Base-by-base conservation (phyloP, 2,113 vertebrate genomes). In the Tragelaphus imberbis region DNA sequence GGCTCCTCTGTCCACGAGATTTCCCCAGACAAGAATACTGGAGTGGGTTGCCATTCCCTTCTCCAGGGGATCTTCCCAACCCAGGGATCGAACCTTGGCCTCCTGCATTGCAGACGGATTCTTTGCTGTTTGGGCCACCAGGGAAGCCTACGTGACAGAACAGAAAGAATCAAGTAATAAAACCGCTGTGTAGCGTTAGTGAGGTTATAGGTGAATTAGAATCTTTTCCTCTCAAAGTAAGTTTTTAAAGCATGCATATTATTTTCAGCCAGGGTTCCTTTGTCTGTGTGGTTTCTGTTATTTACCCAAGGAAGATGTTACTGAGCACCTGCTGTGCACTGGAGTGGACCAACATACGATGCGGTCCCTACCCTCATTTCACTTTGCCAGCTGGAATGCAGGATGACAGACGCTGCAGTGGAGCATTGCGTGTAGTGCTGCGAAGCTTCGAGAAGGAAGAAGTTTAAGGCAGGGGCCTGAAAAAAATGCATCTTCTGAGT, bases 191-290 rank as follows among this genome's bases (percentile, higher is more conserved):
- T 87, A 5, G 61, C n/a, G 10, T 84, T 44, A 61, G 19, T 88
- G 27, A 93, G 84, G 30, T 65, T 28, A 40, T 44, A 86, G 71
- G 55, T 71, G 21, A 58, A n/a, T 91, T 84, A 92, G 55, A 86
- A 56, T 53, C 55, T 49, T 17, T 9, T 40, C 13, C 19, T 30
- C 33, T 16, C 21, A n/a, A 86, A 94, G 17, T 91, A 21, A 36
- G 12, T 58, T 95, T 28, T 25, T 53, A 25, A 36, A 90, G 33
- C 33, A 51, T 59, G 17, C 79, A 19, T 80, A 95, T 87, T 90
- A 53, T 55, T 79, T 36, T 61, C 55, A 55, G 56, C 19, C 23
- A 30, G 28, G 13, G 58, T 86, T 88, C 3, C 75, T 47, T 84
- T 94, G 88, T 49, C 14, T 56, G 1, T 90, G 55, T 88, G 77